phyloP scores from a whole-genome alignment of 2,113 vertebrate genomes.

The Apus apus region DNA sequence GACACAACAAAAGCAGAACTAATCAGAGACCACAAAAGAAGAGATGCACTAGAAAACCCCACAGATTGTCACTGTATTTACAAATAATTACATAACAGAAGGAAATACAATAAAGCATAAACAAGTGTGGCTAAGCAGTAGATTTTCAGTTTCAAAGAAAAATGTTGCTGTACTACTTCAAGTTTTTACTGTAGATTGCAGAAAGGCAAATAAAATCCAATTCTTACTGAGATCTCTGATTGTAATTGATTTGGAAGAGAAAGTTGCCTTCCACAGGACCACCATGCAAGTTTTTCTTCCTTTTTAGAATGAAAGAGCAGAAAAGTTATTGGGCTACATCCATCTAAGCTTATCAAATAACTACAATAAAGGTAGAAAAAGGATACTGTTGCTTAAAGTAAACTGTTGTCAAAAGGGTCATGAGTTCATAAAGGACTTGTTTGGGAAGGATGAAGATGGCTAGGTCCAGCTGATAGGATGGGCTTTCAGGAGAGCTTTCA shows the following conservation, averaged over 20 bases:
- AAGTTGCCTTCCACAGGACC: not conserved
- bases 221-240: not conserved
- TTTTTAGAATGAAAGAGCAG: not conserved
- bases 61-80: not conserved
- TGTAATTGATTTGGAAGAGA: not conserved
- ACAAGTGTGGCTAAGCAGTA: not conserved
- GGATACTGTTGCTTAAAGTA: not conserved
- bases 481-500: not conserved
- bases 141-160: not conserved
- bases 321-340: not conserved
- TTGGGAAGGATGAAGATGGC: not conserved
- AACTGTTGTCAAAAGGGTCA: not conserved
- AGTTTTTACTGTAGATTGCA: not conserved
- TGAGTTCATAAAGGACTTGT: not conserved
- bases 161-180: not conserved
- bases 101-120: not conserved
- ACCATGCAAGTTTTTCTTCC: not conserved
- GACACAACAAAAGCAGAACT: not conserved
- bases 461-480: not conserved
- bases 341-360: not conserved
- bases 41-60: not conserved
- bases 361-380: not conserved
- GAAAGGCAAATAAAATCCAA: not conserved
- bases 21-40: not conserved
- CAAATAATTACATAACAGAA: not conserved